phyloP scores from a whole-genome alignment of 1,140 invertebrate genomes.

The Phortica variegata region DNA sequence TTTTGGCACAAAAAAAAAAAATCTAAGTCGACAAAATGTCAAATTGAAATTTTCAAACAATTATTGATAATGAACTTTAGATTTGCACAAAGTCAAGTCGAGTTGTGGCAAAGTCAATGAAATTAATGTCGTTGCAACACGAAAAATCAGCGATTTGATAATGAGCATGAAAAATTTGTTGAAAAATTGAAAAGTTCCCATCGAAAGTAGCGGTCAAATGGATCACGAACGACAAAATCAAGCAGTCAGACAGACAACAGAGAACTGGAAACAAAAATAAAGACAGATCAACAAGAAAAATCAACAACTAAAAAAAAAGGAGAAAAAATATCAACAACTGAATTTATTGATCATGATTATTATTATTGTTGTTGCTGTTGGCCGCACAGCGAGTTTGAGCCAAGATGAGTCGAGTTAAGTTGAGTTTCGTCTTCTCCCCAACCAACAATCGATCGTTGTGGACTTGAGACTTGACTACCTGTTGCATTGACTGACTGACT shows the following conservation, averaged over 20 bases:
- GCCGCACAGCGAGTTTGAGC: too few relatives aligned
- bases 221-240: constrained; percentile 28
- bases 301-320: neutral
- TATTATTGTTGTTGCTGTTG: too few relatives aligned
- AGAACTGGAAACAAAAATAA: neutral
- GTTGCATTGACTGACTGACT: too few relatives aligned
- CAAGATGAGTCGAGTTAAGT: too few relatives aligned
- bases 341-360: constrained; percentile 52
- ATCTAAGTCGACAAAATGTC: too few relatives aligned
- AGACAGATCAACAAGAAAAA: constrained; percentile 4
- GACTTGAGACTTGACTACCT: too few relatives aligned
- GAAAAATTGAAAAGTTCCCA: constrained; percentile 31
- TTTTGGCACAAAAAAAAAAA: too few relatives aligned
- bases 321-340: constrained; percentile 18
- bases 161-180: neutral
- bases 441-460: too few relatives aligned
- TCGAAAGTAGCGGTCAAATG: constrained; percentile 31
- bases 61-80: constrained; percentile 29
- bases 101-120: too few relatives aligned
- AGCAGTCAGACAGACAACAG: constrained; percentile 5
- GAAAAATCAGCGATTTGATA: constrained; percentile 11
- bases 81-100: constrained; percentile 12
- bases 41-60: constrained; percentile 1
- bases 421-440: too few relatives aligned
- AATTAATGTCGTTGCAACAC: constrained; percentile 36